A percentile compares a stretch with the other conserved stretches of the same genome.
These are phyloP conservation scores for Bimastos eiseni DNA, from an alignment of 2,888 invertebrate species.

Conservation along the genomic window DNA sequence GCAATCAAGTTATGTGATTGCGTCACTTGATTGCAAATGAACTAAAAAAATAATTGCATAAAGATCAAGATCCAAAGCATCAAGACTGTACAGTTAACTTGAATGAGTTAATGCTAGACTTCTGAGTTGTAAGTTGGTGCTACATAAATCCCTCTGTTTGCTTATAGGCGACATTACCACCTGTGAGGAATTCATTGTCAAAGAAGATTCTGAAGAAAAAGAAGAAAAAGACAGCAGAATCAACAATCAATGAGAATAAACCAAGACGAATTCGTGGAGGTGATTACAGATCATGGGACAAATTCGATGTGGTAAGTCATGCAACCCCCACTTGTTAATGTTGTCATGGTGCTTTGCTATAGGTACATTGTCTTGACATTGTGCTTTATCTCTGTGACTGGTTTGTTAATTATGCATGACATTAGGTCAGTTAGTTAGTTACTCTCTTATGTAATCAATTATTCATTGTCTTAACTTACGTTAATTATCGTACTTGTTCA, in stretches of 20 bases:
- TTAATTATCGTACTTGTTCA: neutral
- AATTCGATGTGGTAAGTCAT: neutral
- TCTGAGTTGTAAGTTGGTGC: neutral
- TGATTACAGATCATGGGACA: slow-evolving; percentile 15
- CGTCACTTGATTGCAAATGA: neutral
- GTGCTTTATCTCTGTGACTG: neutral
- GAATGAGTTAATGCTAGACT: neutral
- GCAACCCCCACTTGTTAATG: neutral
- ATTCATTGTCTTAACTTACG: neutral
- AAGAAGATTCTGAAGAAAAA: slow-evolving; percentile 13
- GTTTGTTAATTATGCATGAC: neutral
- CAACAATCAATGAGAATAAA: neutral
- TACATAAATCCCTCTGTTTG: neutral
- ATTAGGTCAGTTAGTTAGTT: neutral
- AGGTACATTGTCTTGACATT: neutral
- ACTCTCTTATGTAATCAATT: neutral
- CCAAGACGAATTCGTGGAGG: neutral
- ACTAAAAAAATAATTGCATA: neutral
- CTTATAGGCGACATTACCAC: neutral
- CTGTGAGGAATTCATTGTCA: slow-evolving; percentile 13
- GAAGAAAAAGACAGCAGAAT: neutral
- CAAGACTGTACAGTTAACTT: neutral
- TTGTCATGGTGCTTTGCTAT: neutral
- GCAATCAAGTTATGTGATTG: neutral
- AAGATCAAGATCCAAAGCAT: neutral